Conservation (phyloP, 2,797 vertebrate genomes). For the Tangara arthus region DNA sequence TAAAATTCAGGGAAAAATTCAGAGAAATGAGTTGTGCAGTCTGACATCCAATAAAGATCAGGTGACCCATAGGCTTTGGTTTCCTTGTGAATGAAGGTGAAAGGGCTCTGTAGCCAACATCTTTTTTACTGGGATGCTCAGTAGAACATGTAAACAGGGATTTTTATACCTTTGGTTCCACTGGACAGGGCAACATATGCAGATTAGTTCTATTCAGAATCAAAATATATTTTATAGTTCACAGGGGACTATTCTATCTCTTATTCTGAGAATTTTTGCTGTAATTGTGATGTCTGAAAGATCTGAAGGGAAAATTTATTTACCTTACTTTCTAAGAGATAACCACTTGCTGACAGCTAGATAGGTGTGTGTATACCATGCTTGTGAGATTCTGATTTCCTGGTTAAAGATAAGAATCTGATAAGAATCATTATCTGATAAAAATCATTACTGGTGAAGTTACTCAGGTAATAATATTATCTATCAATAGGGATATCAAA, state of each 20-base stretch:
- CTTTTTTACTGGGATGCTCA: neutral
- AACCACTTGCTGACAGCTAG: neutral
- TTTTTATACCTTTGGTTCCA: neutral
- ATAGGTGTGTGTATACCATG: neutral
- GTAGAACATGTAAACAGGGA: neutral
- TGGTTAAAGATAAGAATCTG: neutral
- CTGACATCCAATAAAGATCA: slow-evolving; percentile 4
- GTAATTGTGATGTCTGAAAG: neutral
- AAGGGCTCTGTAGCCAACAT: neutral
- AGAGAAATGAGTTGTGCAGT: slow-evolving; percentile 22
- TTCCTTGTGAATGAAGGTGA: slow-evolving; percentile 4
- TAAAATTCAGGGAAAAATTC: slow-evolving; percentile 47
- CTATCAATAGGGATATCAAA: neutral
- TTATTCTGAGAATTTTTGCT: neutral
- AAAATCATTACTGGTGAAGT: neutral
- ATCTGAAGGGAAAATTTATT: neutral
- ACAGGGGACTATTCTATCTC: neutral
- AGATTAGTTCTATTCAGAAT: neutral
- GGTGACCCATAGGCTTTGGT: neutral
- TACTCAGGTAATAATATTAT: neutral
- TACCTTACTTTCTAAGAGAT: neutral
- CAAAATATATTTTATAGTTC: neutral
- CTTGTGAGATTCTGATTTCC: neutral
- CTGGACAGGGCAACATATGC: neutral
- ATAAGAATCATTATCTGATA: neutral